Evolutionary conservation across 2,888 invertebrate species (phyloP).

Genomic region (Macrophya annulata): DNA sequence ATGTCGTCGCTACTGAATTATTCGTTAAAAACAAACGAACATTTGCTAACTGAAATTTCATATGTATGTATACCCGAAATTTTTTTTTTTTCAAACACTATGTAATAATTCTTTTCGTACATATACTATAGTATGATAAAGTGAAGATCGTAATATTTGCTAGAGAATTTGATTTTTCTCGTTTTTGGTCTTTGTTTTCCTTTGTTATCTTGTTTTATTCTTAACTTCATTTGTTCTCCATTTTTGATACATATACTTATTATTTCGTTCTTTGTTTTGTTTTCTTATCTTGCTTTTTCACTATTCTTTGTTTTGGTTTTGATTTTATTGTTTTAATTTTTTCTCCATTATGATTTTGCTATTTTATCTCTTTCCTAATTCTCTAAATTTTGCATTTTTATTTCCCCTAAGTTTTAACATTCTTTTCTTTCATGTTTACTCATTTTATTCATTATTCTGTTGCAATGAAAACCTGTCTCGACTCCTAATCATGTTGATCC

Average conservation of each 20-base stretch:
- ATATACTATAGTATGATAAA: no score
- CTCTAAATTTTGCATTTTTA: no score
- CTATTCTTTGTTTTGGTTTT: no score
- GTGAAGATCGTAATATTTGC: not conserved
- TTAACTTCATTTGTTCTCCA: not conserved
- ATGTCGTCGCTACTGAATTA: not conserved
- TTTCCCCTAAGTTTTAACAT: no score
- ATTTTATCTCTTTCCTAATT: no score
- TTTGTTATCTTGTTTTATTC: not conserved
- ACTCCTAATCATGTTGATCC: no score
- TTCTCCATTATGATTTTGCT: no score
- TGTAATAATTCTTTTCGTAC: not conserved
- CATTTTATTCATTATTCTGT: no score
- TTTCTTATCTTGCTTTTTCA: not conserved
- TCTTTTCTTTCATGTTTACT: no score
- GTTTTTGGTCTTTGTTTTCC: not conserved
- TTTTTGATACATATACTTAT: not conserved
- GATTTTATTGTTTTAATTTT: no score
- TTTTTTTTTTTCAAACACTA: not conserved
- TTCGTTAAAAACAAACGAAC: slow-evolving; percentile 18
- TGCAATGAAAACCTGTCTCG: no score
- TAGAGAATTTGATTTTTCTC: not conserved
- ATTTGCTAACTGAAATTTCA: not conserved
- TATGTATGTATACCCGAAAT: not conserved
- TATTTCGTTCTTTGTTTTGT: not conserved